Evolutionary conservation across 2,888 invertebrate genomes (phyloP), one percentile per base, ranked within the genome.

Genomic region (Dasypolia templi): DNA sequence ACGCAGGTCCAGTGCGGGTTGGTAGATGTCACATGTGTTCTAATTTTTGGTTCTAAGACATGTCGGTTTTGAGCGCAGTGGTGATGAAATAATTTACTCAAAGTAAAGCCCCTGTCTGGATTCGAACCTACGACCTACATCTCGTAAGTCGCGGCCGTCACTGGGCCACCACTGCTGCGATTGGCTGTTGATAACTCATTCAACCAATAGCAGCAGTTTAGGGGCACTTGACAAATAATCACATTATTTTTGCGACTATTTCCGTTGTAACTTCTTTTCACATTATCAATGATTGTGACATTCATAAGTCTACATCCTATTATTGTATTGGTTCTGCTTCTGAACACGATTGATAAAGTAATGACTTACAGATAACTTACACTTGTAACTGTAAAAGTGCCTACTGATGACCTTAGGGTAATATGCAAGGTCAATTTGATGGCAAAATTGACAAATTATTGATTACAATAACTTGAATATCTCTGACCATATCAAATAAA

Each of bases 291-390:
- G 62, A 82, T 82, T 82, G 84, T 82, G 82, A 82, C 82, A 70
- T 53, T 58, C 44, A 46, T 72, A 84, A 62, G 68, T 84, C 14
- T 82, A 76, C 51, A 62, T 49, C 86, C 74, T 84, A 86, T 72
- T 83, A 84, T 76, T 86, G 84, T 79, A 85, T 85, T 86, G 81
- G 55, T 72, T 84, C 61, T 81, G 68, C 73, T 72, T 63, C 69
- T 81, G 84, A 84, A 82, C 82, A 84, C 81, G 80, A 51, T 83
- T 59, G 32, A 55, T 79, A 76, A 59, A 83, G 62, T 68, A 62
- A 68, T 80, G 63, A 55, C 65, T 83, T 72, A 83, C 14, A 71
- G n/a, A 56, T 26, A 78, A 80, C 74, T 69, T 83, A 68, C 26
- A 63, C 66, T 69, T 69, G 77, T 9, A 66, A 63, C 14, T 42